Evolutionary conservation across 2,797 vertebrate genomes (phyloP), one percentile per base, ranked within the genome.

Genomic region (Semaprochilodus insignis): DNA sequence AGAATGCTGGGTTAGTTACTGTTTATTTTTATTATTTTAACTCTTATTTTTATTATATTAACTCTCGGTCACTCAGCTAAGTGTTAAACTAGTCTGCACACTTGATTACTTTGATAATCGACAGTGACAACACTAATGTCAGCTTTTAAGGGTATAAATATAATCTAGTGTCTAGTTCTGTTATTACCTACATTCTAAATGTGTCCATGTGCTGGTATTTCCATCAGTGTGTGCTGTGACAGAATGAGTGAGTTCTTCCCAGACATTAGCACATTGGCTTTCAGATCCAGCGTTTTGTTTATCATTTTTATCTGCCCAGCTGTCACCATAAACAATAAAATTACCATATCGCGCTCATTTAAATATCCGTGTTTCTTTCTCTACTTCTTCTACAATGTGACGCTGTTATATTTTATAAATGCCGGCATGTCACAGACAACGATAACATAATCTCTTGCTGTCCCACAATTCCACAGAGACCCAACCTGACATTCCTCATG

Each of bases 401-500:
- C 8, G 0, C 15, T 59, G 10, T 19, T 4, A 31, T 5, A 36
- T 69, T 36, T 74, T 21, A 34, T 25, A 78, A 83, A 74, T 67
- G 67, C 48, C 59, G 48, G 7, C 31, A 65, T 65, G 76, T 79
- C 70, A 67, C 62, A 60, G 21, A 70, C 25, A 66, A 63, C 34
- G 52, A 80, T 75, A 75, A 70, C 48, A 48, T 60, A 63, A 79
- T 74, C 25, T 78, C 17, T 51, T 19, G 4, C 21, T 60, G 48
- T 73, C 59, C 62, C 23, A 51, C 77, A 25, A 57, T 31, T 69
- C 62, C 63, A 60, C 21, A 16, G 69, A 74, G 71, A 62, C 54
- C 13, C 19, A 74, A 60, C 52, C 54, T 79, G 70, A 65, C 40
- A 79, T 79, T 74, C 63, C 59, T 78, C 60, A 74, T 19, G 70